Evolutionary conservation across 2,113 vertebrate species (phyloP).

Genomic region (Caretta caretta): DNA sequence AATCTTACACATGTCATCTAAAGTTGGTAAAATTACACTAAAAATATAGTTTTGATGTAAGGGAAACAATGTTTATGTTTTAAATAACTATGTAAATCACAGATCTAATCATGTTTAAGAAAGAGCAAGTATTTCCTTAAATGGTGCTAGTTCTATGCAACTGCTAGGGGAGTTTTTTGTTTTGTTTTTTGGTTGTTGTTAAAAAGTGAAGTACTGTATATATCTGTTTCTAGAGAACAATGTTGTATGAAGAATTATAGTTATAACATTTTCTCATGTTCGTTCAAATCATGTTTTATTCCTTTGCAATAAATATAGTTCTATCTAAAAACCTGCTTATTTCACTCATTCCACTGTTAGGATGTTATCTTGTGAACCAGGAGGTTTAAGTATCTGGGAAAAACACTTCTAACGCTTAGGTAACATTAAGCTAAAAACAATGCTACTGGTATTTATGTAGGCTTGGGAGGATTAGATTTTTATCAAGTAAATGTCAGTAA

Average conservation of each 20-base stretch:
- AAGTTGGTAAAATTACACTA: not conserved
- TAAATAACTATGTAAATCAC: not conserved
- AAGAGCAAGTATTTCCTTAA: not conserved
- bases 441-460: fast-evolving
- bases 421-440: not conserved
- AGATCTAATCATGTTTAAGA: not conserved
- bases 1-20: not conserved
- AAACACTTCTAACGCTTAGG: not conserved
- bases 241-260: slow-evolving; percentile 38
- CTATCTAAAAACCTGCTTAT: slow-evolving; percentile 50
- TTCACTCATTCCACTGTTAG: not conserved
- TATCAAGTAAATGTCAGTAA: not conserved
- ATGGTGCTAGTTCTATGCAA: not conserved
- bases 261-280: slow-evolving; percentile 54
- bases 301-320: slow-evolving; percentile 38
- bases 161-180: not conserved
- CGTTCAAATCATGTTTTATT: slow-evolving; percentile 45
- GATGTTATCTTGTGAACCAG: not conserved
- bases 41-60: not conserved
- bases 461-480: not conserved
- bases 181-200: not conserved
- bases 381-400: not conserved
- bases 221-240: slow-evolving; percentile 57
- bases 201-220: not conserved
- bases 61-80: not conserved